These are phyloP conservation scores for Hyposoter didymator DNA, from an alignment of 2,888 invertebrate species.

Conservation along the genomic window DNA sequence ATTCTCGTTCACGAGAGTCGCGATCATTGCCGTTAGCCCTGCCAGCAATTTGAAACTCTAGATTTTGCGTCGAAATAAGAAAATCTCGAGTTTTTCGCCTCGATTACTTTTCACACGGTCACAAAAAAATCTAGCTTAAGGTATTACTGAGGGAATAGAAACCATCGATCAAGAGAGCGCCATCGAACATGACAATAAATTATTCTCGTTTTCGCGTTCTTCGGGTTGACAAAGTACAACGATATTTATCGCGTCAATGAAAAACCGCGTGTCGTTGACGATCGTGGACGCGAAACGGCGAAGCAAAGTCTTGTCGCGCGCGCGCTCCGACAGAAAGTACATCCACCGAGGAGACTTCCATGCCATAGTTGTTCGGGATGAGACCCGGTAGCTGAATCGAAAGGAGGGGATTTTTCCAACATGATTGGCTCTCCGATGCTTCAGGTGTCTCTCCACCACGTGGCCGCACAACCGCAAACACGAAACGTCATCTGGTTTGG, in stretches of 20 bases:
- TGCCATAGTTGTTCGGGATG: constrained; percentile 16
- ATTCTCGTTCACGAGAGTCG: too few species aligned
- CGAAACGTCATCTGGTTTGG: constrained; percentile 73
- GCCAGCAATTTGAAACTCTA: too few species aligned
- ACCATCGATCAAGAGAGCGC: neutral
- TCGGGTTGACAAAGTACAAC: neutral
- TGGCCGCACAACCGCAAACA: constrained; percentile 65
- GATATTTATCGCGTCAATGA: constrained; percentile 27
- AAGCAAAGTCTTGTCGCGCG: constrained; percentile 38
- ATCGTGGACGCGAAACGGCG: constrained; percentile 66
- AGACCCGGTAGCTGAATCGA: constrained; percentile 42
- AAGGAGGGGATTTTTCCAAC: constrained; percentile 74
- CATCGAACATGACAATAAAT: neutral
- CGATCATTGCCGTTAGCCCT: too few species aligned
- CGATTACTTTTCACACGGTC: neutral
- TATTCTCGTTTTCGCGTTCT: neutral
- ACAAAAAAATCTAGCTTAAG: neutral
- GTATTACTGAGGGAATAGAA: neutral
- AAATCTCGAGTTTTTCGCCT: neutral
- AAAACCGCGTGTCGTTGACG: constrained; percentile 71
- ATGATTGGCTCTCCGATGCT: constrained; percentile 73
- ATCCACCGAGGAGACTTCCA: constrained; percentile 14
- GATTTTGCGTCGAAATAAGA: neutral
- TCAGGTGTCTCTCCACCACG: constrained; percentile 77
- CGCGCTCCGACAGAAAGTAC: constrained; percentile 36